phyloP scores from a whole-genome alignment of 2,113 vertebrate genomes.

The Alligator sinensis region DNA sequence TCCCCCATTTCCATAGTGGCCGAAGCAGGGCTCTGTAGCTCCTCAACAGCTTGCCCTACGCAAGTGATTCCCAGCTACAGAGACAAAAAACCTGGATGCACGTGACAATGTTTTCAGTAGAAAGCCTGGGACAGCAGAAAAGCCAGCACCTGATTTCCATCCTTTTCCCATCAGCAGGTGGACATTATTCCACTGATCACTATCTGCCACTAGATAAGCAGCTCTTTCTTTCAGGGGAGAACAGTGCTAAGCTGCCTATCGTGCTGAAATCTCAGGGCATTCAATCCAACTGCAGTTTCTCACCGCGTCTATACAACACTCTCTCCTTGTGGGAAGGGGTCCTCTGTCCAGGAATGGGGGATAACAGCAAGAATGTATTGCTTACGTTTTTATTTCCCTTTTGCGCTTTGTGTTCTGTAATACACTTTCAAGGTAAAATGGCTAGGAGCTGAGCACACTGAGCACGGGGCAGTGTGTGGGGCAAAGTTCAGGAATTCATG shows the following conservation, averaged over 20 bases:
- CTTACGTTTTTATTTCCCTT: not conserved
- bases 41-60: not conserved
- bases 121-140: not conserved
- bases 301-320: not conserved
- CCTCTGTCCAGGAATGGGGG: not conserved
- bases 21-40: too few species aligned
- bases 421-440: too few species aligned
- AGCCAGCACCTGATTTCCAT: not conserved
- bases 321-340: not conserved
- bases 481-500: too few species aligned
- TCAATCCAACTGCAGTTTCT: not conserved
- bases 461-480: too few species aligned
- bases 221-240: too few species aligned
- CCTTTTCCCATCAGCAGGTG: not conserved
- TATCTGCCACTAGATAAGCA: not conserved
- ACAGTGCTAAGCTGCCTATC: too few species aligned
- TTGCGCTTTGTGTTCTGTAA: not conserved
- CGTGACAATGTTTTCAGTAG: not conserved
- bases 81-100: not conserved
- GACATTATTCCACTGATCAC: not conserved
- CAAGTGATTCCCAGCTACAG: not conserved
- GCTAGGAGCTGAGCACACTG: too few species aligned
- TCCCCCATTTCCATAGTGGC: too few species aligned
- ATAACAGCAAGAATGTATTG: too few species aligned
- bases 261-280: not conserved